These are phyloP conservation scores for Porites evermanni DNA, from an alignment of 92 coral and sea anemone species.

Conservation along the genomic window DNA sequence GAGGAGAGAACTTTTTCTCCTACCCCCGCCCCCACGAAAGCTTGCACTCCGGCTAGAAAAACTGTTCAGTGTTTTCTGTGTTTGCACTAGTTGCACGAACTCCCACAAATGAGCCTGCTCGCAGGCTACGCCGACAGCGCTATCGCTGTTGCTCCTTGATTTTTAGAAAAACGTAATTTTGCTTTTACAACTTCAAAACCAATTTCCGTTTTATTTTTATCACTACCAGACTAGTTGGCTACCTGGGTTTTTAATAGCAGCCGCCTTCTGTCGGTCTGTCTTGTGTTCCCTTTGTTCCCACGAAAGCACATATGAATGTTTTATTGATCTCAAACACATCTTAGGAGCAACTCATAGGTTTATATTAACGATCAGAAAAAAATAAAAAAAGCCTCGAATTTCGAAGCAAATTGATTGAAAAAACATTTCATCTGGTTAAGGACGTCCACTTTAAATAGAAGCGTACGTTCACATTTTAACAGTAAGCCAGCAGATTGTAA, in stretches of 20 bases:
- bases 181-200: neutral
- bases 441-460: neutral
- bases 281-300: neutral
- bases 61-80: neutral
- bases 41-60: too few species aligned
- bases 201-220: slow-evolving; percentile 20
- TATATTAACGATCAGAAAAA: neutral
- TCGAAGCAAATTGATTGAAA: neutral
- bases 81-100: neutral
- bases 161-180: neutral
- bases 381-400: neutral
- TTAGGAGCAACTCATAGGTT: neutral
- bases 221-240: neutral
- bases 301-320: neutral
- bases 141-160: neutral
- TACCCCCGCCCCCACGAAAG: too few species aligned
- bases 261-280: neutral
- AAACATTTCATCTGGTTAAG: neutral
- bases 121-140: neutral
- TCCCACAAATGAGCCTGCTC: neutral
- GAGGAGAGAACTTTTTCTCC: too few species aligned
- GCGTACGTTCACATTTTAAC: neutral
- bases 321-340: neutral
- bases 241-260: neutral
- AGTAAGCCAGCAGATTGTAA: neutral